These are phyloP conservation scores for Ormyrus thymus DNA, from an alignment of 2,888 invertebrate species.

Conservation along the genomic window DNA sequence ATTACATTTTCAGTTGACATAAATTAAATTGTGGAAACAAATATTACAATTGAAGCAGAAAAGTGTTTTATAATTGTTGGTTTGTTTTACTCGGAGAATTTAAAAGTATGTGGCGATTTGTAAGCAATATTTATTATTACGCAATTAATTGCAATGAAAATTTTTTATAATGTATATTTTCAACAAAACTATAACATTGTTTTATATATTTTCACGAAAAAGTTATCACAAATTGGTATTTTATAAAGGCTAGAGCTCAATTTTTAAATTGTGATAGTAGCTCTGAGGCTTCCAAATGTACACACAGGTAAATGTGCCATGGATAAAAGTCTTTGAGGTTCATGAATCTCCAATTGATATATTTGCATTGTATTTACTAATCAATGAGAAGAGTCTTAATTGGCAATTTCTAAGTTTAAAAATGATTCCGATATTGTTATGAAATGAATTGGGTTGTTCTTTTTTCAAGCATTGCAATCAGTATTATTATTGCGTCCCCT, in stretches of 20 bases:
- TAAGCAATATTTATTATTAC: constrained; percentile 36
- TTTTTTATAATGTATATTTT: constrained; percentile 34
- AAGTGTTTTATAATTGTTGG: constrained; percentile 8
- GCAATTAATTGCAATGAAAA: constrained; percentile 12
- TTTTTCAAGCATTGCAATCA: constrained; percentile 47
- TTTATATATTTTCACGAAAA: constrained; percentile 25
- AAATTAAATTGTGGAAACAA: constrained; percentile 15
- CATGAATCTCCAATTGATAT: constrained; percentile 48
- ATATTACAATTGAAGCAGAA: constrained; percentile 16
- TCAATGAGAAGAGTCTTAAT: constrained; percentile 38
- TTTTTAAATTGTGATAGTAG: constrained; percentile 56
- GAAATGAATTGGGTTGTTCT: constrained; percentile 50
- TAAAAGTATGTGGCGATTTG: constrained; percentile 24
- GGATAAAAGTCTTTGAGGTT: constrained; percentile 56
- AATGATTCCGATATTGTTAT: constrained; percentile 38
- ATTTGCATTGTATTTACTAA: constrained; percentile 42
- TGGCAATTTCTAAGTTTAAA: constrained; percentile 28
- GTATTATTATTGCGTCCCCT: constrained; percentile 53
- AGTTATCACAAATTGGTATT: constrained; percentile 51
- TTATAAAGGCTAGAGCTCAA: constrained; percentile 52
- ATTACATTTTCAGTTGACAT: constrained; percentile 25
- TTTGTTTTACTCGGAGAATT: constrained; percentile 33
- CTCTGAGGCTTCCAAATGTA: constrained; percentile 54
- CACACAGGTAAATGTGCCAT: constrained; percentile 60
- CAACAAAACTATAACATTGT: constrained; percentile 15